These are phyloP conservation scores for Mus caroli DNA, from an alignment of 2,797 vertebrate genomes.

Conservation along the genomic window DNA sequence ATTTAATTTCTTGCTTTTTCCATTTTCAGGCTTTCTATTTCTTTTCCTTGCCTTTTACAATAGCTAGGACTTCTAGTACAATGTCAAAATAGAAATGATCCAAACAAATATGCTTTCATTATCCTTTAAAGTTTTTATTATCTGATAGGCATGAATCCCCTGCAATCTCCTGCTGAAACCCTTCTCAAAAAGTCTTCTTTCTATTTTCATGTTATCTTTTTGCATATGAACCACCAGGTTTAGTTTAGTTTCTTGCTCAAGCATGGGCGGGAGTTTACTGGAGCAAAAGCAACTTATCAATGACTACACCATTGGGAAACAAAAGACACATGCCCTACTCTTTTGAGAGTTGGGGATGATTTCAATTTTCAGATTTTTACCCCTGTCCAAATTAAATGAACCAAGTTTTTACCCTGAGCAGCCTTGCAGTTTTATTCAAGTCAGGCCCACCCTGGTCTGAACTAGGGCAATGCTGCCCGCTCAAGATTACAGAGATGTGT, in stretches of 20 bases:
- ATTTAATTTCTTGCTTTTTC: conserved; percentile 48
- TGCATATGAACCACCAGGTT: not conserved
- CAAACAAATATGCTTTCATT: conserved; percentile 16
- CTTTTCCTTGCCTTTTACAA: conserved; percentile 20
- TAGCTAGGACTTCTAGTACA: conserved; percentile 14
- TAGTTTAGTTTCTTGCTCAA: not conserved
- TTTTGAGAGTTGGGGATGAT: not conserved
- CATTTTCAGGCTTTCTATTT: conserved; percentile 13
- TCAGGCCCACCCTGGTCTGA: not conserved
- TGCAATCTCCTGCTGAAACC: not conserved
- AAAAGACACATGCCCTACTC: not conserved
- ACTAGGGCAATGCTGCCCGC: no score
- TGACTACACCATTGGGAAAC: not conserved
- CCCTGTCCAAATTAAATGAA: not conserved
- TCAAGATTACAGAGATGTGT: not conserved
- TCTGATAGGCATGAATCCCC: not conserved
- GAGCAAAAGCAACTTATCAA: not conserved
- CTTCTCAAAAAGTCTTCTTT: not conserved
- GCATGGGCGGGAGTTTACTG: not conserved
- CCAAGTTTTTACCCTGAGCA: not conserved
- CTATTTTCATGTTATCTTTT: not conserved
- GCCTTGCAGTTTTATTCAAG: not conserved
- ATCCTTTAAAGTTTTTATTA: not conserved
- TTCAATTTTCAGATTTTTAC: not conserved
- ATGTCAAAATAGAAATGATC: conserved; percentile 35